Percentiles rank a stretch among this genome's conserved stretches.
Evolutionary conservation across 1,140 invertebrate species (phyloP).

Genomic region (Drosophila sucinea): DNA sequence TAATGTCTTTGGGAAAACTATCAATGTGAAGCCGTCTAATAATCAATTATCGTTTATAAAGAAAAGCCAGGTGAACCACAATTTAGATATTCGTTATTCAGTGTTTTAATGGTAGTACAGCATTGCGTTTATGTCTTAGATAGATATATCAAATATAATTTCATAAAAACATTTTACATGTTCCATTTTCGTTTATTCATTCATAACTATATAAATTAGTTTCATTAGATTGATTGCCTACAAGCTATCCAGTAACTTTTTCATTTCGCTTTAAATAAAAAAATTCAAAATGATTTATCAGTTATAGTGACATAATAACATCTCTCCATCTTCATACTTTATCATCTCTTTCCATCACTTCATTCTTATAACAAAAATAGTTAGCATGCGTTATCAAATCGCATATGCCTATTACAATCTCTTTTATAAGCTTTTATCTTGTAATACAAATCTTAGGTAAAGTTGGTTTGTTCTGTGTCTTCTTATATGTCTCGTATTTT

Average conservation of each 20-base stretch:
- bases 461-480: conserved; percentile 46
- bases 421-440: conserved; percentile 44
- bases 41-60: no score
- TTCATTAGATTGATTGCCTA: conserved; percentile 43
- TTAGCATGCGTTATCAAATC: conserved; percentile 53
- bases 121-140: conserved; percentile 75
- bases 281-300: conserved; percentile 75
- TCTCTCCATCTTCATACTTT: conserved; percentile 33
- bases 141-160: conserved; percentile 76
- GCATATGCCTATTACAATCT: conserved; percentile 49
- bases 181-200: conserved; percentile 33
- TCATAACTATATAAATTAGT: conserved; percentile 68
- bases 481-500: conserved; percentile 30
- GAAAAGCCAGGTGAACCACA: no score
- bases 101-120: conserved; percentile 77
- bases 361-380: conserved; percentile 74
- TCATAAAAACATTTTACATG: conserved; percentile 67
- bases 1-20: no score
- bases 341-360: conserved; percentile 23
- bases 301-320: conserved; percentile 65
- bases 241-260: conserved; percentile 26
- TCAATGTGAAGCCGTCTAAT: no score
- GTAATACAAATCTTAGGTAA: conserved; percentile 80
- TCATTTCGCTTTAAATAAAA: conserved; percentile 45
- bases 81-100: conserved; percentile 46